These are phyloP conservation scores for Trididemnum nubilum DNA, from an alignment of 23 tunicate species.

Conservation along the genomic window DNA sequence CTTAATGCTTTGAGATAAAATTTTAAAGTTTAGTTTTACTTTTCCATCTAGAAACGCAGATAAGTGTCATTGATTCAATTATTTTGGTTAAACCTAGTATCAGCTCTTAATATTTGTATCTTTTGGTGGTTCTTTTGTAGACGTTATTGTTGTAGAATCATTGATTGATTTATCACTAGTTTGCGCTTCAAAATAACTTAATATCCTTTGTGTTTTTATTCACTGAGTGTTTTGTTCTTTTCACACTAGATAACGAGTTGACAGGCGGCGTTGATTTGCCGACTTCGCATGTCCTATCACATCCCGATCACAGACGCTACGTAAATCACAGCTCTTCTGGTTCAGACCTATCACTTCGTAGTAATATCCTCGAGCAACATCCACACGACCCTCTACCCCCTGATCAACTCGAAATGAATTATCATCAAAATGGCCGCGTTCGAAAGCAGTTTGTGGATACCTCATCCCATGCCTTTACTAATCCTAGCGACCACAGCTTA, in stretches of 20 bases:
- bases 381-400: not conserved
- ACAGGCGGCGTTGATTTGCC: not conserved
- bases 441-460: conserved; percentile 44
- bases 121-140: too few species aligned
- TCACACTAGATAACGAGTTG: not conserved
- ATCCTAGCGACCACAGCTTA: conserved; percentile 15
- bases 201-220: too few species aligned
- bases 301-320: not conserved
- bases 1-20: too few species aligned
- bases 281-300: conserved; percentile 1
- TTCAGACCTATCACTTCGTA: conserved; percentile 5
- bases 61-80: too few species aligned
- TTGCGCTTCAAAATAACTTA: too few species aligned
- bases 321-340: conserved; percentile 4
- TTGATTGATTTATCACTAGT: too few species aligned
- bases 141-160: too few species aligned
- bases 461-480: conserved; percentile 20
- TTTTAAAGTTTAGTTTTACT: too few species aligned
- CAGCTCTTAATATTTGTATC: too few species aligned
- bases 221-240: too few species aligned
- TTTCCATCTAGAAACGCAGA: too few species aligned
- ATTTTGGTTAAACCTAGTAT: too few species aligned
- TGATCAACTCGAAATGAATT: not conserved
- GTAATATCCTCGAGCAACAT: not conserved
- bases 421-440: not conserved